Base-by-base conservation (phyloP, 2,113 vertebrate genomes). In the Ammodytes dubius region DNA sequence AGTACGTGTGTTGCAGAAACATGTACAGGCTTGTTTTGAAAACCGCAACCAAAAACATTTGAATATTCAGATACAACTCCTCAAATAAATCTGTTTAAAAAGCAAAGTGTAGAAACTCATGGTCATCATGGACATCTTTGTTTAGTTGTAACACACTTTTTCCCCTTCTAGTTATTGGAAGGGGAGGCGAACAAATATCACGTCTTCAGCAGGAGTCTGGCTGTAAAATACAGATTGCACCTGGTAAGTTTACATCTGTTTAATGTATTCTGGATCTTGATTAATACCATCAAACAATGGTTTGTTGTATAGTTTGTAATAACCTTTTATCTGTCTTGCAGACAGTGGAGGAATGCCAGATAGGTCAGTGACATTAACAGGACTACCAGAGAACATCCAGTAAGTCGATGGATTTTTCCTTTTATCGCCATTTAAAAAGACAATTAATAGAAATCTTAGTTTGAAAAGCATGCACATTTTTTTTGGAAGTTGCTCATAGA, bases 221-320 rank as follows among this genome's bases (percentile, higher is more conserved):
- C 70, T 99, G 98, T 90, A 99, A 99, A 96, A 99, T 99, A 96
- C 98, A 99, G 92, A 99, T 99, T 77, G 97, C 98, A 7, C 97
- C 98, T 70, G 98, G 98, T 99, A 96, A 91, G 47, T 87, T 50
- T 70, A 10, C 7, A 19, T 0, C 15, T 39, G 1, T 27, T 27
- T 12, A 0, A 52, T 3, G 27, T 43, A 14, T 27, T 70, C 2
- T 35, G 9, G 7, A 5, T 39, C 5, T 53, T 11, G 27, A 10
- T 5, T 53, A 3, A 5, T 64, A 0, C 2, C 0, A 0, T 12
- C 3, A 49, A 27, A 12, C 8, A 0, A 11, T 17, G 6, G 4
- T 6, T 50, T 50, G 14, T 71, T 50, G 52, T 7, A 15, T 7
- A 0, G 1, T 56, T 63, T 64, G 5, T 35, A 14, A 70, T 19